Conservation (phyloP, 2,797 vertebrate species). For the Molossus alvarezi region DNA sequence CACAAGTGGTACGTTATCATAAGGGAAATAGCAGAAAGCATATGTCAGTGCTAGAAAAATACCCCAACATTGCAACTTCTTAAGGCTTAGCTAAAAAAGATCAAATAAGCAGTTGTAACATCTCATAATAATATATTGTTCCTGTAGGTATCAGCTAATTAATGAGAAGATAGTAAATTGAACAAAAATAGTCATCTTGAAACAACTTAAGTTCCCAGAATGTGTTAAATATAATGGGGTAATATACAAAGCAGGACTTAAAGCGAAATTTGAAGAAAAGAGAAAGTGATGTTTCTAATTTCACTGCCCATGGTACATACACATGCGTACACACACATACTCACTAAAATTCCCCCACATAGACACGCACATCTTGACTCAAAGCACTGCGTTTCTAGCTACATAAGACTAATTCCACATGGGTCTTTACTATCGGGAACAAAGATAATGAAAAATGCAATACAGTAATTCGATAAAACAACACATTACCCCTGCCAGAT, state of each 20-base stretch:
- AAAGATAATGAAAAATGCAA: constrained; percentile 22
- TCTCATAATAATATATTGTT: constrained; percentile 63
- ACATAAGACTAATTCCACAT: background rate
- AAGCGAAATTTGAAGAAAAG: background rate
- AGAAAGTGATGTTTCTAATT: constrained; percentile 33
- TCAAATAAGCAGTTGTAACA: constrained; percentile 34
- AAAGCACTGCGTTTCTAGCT: background rate
- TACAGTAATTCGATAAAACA: background rate
- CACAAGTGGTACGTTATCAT: background rate
- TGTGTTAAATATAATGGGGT: constrained; percentile 58
- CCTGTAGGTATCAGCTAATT: constrained; percentile 62
- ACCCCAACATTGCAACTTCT: background rate
- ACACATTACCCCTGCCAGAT: background rate
- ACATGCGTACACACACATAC: rapidly evolving
- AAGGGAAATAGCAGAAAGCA: background rate
- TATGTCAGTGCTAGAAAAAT: constrained; percentile 54
- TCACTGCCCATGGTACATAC: background rate
- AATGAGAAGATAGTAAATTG: constrained; percentile 58
- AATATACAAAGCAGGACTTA: background rate
- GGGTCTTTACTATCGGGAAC: background rate
- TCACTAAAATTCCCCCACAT: background rate
- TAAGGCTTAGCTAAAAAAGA: constrained; percentile 46
- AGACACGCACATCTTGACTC: background rate
- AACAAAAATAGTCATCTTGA: constrained; percentile 57
- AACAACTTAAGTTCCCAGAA: constrained; percentile 25